Conservation (phyloP, 1,140 invertebrate genomes). For the Zaprionus gabonicus region DNA sequence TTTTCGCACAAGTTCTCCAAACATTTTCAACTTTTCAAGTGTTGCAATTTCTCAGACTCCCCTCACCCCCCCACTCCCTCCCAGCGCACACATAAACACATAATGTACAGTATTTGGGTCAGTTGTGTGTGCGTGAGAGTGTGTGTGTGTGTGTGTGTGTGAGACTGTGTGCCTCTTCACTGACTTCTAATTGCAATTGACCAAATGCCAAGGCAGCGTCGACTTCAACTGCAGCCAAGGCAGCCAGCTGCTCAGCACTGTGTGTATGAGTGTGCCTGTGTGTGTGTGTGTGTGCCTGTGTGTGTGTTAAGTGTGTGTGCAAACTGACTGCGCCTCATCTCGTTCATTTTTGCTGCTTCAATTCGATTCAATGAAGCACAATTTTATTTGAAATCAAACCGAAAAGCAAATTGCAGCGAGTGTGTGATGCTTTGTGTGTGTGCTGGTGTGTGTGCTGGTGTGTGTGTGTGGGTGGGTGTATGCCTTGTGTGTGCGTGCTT, state of each 20-base stretch:
- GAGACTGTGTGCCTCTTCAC: constrained; percentile 26
- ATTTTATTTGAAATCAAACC: constrained; percentile 82
- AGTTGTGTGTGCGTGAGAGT: constrained; percentile 3
- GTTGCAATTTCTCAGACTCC: constrained; percentile 67
- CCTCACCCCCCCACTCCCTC: neutral
- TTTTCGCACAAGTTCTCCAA: constrained; percentile 61
- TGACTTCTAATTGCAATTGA: constrained; percentile 80
- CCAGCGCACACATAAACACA: constrained; percentile 62
- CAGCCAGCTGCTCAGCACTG: constrained; percentile 17
- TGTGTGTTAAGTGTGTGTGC: constrained; percentile 12
- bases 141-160: neutral
- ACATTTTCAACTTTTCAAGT: constrained; percentile 81
- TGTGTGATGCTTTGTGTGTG: constrained; percentile 1
- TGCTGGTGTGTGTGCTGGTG: constrained; percentile 6
- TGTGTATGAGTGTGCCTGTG: constrained; percentile 1
- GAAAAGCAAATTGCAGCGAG: constrained; percentile 69
- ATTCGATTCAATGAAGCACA: constrained; percentile 80
- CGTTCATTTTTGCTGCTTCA: constrained; percentile 68
- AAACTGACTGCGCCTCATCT: constrained; percentile 15
- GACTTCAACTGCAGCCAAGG: constrained; percentile 20
- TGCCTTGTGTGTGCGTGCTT: constrained; percentile 13
- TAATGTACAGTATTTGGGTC: constrained; percentile 79
- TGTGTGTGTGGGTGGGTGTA: neutral
- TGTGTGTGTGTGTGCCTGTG: constrained; percentile 7
- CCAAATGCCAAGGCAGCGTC: constrained; percentile 51